Base-by-base conservation (phyloP, 1,140 invertebrate species). In the Eriosoma lanigerum region DNA sequence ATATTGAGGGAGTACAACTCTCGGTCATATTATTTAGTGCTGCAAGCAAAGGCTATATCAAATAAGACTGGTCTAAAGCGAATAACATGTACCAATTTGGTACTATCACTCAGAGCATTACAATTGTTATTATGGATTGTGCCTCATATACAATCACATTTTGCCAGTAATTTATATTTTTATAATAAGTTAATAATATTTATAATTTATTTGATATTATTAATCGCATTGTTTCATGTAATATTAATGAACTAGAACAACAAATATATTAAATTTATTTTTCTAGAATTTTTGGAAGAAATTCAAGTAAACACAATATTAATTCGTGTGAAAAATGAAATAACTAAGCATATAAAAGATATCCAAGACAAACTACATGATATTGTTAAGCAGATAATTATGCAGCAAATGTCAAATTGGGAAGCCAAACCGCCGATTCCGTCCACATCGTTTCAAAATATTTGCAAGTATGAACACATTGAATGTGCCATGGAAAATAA, bases 391-490 rank as follows among this genome's bases (percentile, higher is more conserved):
- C 93, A 92, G 84, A 90, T 96, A 83, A 86, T 97, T 21, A 89
- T 89, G 48, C 89, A 89, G 68, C 93, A 96, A 84, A 87, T 96
- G 82, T 88, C 87, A 19, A 89, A 89, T 82, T 99, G 97, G 96
- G 94, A 96, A 85, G 96, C 96, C 0, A 93, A 94, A 84, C 95
- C 96, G 29, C 96, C 97, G 3, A 93, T 98, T 82, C 97, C 97
- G 46, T 98, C 97, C 3, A 90, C 92, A 84, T 91, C 92, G 83
- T 98, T 99, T 86, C 90, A 94, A 82, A 93, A 92, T 86, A 94
- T 98, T 84, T 96, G 94, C 73, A 89, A 86, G 88, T 88, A 85
- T 83, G 80, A 81, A 29, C 52, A n/a, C 54, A 17, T 2, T 24
- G 13, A 17, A 1, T 24, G 19, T 38, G 8, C 32, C 8, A 38